Conservation (phyloP, 2,113 vertebrate species). For the Cyanoliseus patagonus region DNA sequence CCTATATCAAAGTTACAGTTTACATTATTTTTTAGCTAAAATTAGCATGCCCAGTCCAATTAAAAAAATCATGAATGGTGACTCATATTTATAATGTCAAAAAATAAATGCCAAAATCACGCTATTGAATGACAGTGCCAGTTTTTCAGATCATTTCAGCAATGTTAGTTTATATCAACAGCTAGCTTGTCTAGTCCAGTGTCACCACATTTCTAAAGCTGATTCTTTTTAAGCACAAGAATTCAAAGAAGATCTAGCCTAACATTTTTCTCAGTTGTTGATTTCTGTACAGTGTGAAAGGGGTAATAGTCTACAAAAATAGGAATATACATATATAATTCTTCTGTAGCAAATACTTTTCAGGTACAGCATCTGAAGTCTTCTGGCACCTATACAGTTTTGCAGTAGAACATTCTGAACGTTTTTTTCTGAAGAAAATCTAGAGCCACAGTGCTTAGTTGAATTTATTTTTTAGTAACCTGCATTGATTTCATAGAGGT, state of each 20-base stretch:
- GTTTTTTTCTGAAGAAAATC: background rate
- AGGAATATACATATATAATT: background rate
- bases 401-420: background rate
- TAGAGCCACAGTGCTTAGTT: background rate
- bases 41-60: background rate
- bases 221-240: background rate
- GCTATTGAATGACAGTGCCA: background rate
- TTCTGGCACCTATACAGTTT: background rate
- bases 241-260: background rate
- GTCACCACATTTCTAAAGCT: background rate
- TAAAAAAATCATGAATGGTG: background rate
- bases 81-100: background rate
- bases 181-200: background rate
- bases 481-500: background rate
- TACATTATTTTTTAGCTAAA: background rate
- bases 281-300: background rate
- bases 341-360: background rate
- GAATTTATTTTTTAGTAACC: background rate
- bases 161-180: background rate
- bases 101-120: background rate
- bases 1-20: accelerated
- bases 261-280: background rate
- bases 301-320: background rate
- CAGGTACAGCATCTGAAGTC: background rate
- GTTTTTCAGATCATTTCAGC: background rate